Percentiles rank a stretch among this genome's conserved stretches.
Evolutionary conservation across 2,113 vertebrate genomes (phyloP).

Genomic region (Philantomba maxwellii): DNA sequence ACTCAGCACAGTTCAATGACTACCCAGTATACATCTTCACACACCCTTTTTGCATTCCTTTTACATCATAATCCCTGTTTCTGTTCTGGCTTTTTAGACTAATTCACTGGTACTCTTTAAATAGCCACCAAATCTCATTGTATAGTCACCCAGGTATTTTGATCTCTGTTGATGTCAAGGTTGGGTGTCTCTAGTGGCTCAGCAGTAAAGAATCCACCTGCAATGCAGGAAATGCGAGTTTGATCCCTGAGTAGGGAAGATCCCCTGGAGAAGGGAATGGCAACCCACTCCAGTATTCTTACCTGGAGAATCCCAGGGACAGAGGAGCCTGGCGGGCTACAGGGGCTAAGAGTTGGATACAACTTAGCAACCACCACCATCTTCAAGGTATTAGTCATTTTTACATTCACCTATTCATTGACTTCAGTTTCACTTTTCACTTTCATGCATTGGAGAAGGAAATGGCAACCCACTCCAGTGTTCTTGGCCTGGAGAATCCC

Average conservation of each 20-base stretch:
- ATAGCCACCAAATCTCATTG: background rate
- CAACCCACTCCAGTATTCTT: background rate
- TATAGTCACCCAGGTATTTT: background rate
- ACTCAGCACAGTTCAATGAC: background rate
- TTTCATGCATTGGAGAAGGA: no score
- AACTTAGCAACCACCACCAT: background rate
- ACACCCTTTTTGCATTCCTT: background rate
- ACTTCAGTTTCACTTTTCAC: no score
- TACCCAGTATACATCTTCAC: background rate
- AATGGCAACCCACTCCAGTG: no score
- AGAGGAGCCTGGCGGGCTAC: background rate
- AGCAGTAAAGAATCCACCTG: background rate
- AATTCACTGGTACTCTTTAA: conserved; percentile 17
- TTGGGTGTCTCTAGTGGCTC: background rate
- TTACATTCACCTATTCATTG: conserved; percentile 27
- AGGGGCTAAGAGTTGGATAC: background rate
- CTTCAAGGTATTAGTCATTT: background rate
- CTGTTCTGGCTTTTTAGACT: conserved; percentile 8
- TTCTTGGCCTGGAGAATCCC: no score
- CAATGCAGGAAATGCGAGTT: background rate
- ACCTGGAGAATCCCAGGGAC: background rate
- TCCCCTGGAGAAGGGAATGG: background rate
- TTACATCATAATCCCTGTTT: background rate
- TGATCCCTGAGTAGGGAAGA: background rate
- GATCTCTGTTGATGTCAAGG: background rate